Evolutionary conservation across 2,797 vertebrate species (phyloP).

Genomic region (Champsocephalus gunnari): DNA sequence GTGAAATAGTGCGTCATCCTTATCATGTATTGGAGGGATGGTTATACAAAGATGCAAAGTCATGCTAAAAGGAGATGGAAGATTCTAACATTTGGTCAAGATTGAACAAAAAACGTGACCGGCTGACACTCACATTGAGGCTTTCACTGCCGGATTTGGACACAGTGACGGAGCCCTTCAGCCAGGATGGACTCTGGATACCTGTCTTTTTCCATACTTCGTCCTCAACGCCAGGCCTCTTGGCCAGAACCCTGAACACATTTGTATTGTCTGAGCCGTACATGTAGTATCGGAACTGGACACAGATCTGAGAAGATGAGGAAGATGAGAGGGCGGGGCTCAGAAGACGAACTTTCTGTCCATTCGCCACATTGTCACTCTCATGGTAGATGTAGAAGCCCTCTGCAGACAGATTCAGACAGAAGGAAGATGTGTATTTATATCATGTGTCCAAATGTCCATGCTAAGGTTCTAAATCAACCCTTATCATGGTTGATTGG

Average conservation of each 20-base stretch:
- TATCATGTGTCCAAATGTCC: neutral
- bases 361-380: slow-evolving; percentile 72
- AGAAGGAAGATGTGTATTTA: neutral
- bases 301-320: slow-evolving; percentile 72
- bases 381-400: slow-evolving; percentile 87
- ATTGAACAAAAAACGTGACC: neutral
- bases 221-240: neutral
- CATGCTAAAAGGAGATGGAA: too few species aligned
- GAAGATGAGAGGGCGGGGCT: slow-evolving; percentile 77
- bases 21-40: too few species aligned
- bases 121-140: slow-evolving; percentile 77
- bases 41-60: too few species aligned
- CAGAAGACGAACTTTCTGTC: slow-evolving; percentile 74
- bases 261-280: slow-evolving; percentile 68
- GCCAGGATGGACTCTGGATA: slow-evolving; percentile 84
- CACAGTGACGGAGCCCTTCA: slow-evolving; percentile 77
- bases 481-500: neutral
- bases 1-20: too few species aligned
- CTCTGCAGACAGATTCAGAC: slow-evolving; percentile 64
- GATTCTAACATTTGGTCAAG: too few species aligned
- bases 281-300: slow-evolving; percentile 87
- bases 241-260: slow-evolving; percentile 75
- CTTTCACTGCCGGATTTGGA: slow-evolving; percentile 61
- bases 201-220: slow-evolving; percentile 80
- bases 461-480: neutral